Percentiles rank a stretch among this genome's conserved stretches.
Conservation (phyloP, 2,797 vertebrate genomes). For the Lycodopsis pacificus region DNA sequence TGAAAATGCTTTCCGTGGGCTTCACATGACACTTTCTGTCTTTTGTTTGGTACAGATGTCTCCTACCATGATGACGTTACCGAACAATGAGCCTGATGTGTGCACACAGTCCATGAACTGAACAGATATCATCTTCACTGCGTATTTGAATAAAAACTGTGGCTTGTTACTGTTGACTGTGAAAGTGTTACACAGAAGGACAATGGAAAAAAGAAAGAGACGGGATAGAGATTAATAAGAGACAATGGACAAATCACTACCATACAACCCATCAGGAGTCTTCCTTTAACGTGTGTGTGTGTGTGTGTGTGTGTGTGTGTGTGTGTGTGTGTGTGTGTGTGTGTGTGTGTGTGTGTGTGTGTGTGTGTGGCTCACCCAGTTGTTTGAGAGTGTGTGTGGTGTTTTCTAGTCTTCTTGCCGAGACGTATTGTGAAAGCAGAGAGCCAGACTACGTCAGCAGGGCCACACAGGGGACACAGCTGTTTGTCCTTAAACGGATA, state of each 20-base stretch:
- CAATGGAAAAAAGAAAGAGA: not conserved
- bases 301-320: too few species aligned
- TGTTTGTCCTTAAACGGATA: conserved; percentile 39
- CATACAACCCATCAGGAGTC: not conserved
- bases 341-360: not conserved
- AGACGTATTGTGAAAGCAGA: conserved; percentile 40
- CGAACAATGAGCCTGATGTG: conserved; percentile 6
- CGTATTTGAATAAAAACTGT: conserved; percentile 22
- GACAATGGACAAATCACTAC: conserved; percentile 21
- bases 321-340: too few species aligned
- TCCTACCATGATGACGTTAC: not conserved
- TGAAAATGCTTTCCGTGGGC: not conserved
- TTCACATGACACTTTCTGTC: not conserved
- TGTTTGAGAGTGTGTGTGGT: conserved; percentile 25
- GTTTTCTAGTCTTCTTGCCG: conserved; percentile 28
- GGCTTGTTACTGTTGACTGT: conserved; percentile 7
- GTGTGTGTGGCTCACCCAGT: conserved; percentile 17
- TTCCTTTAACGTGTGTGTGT: not conserved
- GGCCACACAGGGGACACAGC: conserved; percentile 11
- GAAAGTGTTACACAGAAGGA: not conserved
- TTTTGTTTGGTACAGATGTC: fast-evolving
- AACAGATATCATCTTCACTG: conserved; percentile 22
- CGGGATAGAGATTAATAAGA: not conserved
- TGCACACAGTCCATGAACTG: conserved; percentile 39
- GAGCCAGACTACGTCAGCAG: conserved; percentile 6